These are phyloP conservation scores for Silurus lanzhouensis DNA, from an alignment of 2,797 vertebrate species.

Conservation along the genomic window DNA sequence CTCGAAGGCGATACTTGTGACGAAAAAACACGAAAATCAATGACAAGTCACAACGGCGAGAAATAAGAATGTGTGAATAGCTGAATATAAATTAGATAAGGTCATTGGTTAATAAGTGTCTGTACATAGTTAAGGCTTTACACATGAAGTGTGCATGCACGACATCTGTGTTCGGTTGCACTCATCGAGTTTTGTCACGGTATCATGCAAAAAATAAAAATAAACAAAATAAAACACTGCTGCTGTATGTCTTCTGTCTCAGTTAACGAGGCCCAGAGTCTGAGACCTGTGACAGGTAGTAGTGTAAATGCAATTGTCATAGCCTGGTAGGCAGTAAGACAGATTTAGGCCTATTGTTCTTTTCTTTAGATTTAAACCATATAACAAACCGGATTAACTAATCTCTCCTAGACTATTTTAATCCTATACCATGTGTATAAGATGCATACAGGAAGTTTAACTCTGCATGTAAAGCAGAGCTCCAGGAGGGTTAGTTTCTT, in stretches of 20 bases:
- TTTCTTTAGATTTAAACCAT: background rate
- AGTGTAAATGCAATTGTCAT: constrained; percentile 32
- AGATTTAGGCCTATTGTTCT: background rate
- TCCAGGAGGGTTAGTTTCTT: background rate
- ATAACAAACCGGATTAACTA: background rate
- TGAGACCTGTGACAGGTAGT: constrained; percentile 28
- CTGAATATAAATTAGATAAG: constrained; percentile 77
- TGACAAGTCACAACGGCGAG: constrained; percentile 67
- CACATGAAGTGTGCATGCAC: constrained; percentile 74
- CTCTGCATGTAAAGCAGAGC: constrained; percentile 4
- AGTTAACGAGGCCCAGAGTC: constrained; percentile 21
- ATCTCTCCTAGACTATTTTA: background rate
- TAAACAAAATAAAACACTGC: constrained; percentile 13
- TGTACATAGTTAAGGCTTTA: constrained; percentile 84
- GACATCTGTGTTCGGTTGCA: constrained; percentile 73
- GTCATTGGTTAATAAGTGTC: constrained; percentile 75
- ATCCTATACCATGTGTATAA: constrained; percentile 3
- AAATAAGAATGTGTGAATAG: constrained; percentile 71
- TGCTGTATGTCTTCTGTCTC: constrained; percentile 11
- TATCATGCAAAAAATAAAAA: constrained; percentile 57
- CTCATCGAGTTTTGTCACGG: constrained; percentile 76
- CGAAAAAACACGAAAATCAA: constrained; percentile 39
- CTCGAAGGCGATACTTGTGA: constrained; percentile 48
- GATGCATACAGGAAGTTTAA: constrained; percentile 19
- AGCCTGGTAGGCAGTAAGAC: background rate